phyloP scores from a whole-genome alignment of 2,888 invertebrate genomes.

The Drosophila kokeensis region DNA sequence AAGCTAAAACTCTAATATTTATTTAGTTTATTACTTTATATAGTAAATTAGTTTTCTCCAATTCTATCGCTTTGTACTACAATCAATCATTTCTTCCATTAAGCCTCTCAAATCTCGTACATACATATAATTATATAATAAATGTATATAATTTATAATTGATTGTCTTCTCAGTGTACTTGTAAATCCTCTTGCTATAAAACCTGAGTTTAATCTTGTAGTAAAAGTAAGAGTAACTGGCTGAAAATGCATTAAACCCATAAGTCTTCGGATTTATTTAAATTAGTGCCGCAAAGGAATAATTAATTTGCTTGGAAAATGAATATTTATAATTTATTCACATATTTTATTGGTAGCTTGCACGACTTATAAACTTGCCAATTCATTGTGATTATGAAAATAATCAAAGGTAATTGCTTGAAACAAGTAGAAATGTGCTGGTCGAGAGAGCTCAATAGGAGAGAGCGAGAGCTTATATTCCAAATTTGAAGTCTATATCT shows the following conservation, averaged over 20 bases:
- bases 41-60: neutral
- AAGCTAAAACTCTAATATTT: fast-evolving
- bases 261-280: neutral
- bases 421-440: neutral
- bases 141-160: neutral
- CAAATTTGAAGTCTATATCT: too few species aligned
- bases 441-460: neutral
- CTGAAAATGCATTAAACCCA: neutral
- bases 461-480: neutral
- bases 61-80: neutral
- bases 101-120: neutral
- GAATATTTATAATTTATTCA: neutral
- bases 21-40: neutral
- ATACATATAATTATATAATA: neutral
- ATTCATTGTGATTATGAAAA: neutral
- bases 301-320: neutral
- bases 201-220: neutral
- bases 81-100: neutral
- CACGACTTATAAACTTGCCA: neutral
- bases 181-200: neutral
- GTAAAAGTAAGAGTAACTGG: neutral
- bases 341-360: neutral
- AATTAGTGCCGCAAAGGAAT: neutral
- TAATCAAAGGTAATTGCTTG: neutral
- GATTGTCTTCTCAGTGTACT: neutral